Conservation (phyloP, 2,888 invertebrate species). For the Cephalotes varians region DNA sequence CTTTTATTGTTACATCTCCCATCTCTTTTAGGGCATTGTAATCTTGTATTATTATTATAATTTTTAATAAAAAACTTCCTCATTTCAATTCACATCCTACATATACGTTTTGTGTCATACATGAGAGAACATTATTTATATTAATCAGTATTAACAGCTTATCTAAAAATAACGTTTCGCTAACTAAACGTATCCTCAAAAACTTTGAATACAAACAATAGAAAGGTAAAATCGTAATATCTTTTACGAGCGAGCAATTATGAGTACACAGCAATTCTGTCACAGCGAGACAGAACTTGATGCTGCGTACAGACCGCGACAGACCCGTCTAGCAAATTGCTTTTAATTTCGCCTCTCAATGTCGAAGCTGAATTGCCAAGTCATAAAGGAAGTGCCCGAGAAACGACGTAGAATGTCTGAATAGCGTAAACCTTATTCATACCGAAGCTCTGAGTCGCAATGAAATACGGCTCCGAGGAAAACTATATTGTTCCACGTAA, state of each 20-base stretch:
- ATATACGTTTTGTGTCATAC: neutral
- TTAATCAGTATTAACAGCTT: neutral
- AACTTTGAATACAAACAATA: neutral
- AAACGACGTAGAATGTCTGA: slow-evolving; percentile 52
- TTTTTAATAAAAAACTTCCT: slow-evolving; percentile 5
- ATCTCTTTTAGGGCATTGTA: neutral
- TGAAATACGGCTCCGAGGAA: slow-evolving; percentile 38
- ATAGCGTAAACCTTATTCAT: slow-evolving; percentile 57
- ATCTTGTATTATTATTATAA: no score
- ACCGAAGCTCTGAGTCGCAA: slow-evolving; percentile 30
- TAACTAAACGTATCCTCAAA: neutral
- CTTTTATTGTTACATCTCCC: neutral
- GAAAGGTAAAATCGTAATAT: neutral
- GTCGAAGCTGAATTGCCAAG: slow-evolving; percentile 41
- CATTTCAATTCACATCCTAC: neutral
- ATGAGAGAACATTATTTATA: neutral
- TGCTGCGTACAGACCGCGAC: neutral
- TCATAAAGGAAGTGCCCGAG: slow-evolving; percentile 45
- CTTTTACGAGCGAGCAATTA: neutral
- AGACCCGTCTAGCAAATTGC: slow-evolving; percentile 28
- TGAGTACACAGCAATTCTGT: neutral
- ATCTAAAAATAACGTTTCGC: neutral
- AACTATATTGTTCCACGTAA: slow-evolving; percentile 56
- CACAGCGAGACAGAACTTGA: neutral
- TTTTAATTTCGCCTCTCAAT: slow-evolving; percentile 44